A percentile compares a stretch with the other conserved stretches of the same genome.
Evolutionary conservation across 2,888 invertebrate genomes (phyloP).

Genomic region (Monopis laevigella): DNA sequence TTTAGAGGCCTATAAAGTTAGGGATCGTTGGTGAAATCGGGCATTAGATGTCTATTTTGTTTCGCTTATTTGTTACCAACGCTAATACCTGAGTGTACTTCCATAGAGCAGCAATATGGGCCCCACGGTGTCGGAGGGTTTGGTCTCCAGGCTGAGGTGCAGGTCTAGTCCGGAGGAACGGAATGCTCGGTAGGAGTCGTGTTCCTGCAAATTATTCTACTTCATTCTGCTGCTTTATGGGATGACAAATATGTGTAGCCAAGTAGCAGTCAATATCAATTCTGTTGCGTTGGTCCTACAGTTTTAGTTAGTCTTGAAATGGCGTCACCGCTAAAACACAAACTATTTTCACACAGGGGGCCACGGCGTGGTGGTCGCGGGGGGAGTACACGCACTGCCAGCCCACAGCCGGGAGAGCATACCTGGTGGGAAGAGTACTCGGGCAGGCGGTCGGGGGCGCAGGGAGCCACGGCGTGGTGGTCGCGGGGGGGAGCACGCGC

Average conservation of each 20-base stretch:
- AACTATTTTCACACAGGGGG: slow-evolving; percentile 96
- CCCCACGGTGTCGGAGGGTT: slow-evolving; percentile 59
- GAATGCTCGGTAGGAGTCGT: slow-evolving; percentile 96
- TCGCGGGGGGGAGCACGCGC: slow-evolving; percentile 92
- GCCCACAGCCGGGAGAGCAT: slow-evolving; percentile 10
- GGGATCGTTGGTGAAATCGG: too few species aligned
- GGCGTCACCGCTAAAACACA: too few species aligned
- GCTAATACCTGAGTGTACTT: slow-evolving; percentile 78
- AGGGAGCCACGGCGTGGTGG: slow-evolving; percentile 88
- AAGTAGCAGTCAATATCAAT: too few species aligned
- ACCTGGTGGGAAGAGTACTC: slow-evolving; percentile 89
- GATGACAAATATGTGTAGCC: too few species aligned
- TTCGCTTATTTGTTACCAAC: too few species aligned
- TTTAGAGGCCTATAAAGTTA: too few species aligned
- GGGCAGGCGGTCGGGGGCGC: slow-evolving; percentile 89
- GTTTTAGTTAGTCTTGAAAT: too few species aligned
- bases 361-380: slow-evolving; percentile 94
- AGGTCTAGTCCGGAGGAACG: slow-evolving; percentile 66
- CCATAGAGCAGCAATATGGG: slow-evolving; percentile 88
- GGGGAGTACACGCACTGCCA: slow-evolving; percentile 73
- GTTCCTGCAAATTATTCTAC: slow-evolving; percentile 77
- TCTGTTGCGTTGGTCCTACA: too few species aligned
- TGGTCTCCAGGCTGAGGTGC: slow-evolving; percentile 54
- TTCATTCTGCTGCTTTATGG: too few species aligned
- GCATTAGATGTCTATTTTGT: too few species aligned